phyloP scores from a whole-genome alignment of 2,113 vertebrate genomes.

The Chlorocebus sabaeus region DNA sequence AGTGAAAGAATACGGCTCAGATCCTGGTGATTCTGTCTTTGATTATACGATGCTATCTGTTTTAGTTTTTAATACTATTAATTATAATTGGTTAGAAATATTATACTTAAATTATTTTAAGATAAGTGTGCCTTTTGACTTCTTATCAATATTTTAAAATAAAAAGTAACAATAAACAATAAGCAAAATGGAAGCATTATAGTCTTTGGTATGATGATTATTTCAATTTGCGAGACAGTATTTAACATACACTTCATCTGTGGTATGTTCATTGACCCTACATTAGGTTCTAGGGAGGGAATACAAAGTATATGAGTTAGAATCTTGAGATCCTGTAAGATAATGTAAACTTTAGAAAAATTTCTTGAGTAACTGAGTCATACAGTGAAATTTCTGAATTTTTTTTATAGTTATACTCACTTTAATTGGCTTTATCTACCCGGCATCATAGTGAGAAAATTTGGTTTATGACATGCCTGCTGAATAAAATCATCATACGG shows the following conservation, averaged over 20 bases:
- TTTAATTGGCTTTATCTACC: conserved; percentile 29
- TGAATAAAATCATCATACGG: conserved; percentile 29
- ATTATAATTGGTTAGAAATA: background rate
- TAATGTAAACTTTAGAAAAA: conserved; percentile 31
- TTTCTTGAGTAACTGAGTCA: background rate
- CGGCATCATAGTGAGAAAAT: background rate
- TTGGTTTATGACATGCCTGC: conserved; percentile 6
- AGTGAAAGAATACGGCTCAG: background rate
- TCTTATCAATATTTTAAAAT: conserved; percentile 30
- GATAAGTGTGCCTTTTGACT: conserved; percentile 1
- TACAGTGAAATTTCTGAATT: background rate
- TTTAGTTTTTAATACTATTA: background rate
- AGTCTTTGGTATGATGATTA: background rate
- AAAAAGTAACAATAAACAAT: background rate
- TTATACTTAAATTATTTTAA: conserved; percentile 33
- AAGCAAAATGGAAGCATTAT: conserved; percentile 37
- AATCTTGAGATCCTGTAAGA: background rate
- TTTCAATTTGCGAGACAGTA: background rate
- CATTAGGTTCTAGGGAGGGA: background rate
- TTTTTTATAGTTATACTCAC: background rate
- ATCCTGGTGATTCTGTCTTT: background rate
- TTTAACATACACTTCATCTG: background rate
- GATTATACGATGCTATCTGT: background rate
- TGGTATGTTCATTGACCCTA: background rate
- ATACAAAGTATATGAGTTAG: background rate